A percentile compares a stretch with the other conserved stretches of the same genome.
Evolutionary conservation across 2,888 invertebrate species (phyloP).

Genomic region (Reticulitermes lucifugus): DNA sequence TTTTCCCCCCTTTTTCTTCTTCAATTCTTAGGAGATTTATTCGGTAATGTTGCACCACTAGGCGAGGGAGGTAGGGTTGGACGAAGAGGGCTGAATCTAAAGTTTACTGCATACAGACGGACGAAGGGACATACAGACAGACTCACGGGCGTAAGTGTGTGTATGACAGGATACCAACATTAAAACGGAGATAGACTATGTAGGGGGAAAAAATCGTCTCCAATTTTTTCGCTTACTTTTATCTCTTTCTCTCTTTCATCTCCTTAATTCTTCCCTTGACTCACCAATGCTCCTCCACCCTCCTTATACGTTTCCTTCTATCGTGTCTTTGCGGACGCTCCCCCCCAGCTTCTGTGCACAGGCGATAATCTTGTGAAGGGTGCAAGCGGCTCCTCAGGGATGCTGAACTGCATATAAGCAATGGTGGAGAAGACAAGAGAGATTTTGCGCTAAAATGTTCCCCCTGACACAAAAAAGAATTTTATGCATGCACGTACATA

Average conservation of each 20-base stretch:
- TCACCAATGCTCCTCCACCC: neutral
- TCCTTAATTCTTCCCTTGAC: conserved; percentile 36
- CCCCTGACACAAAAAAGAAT: conserved; percentile 1
- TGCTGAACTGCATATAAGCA: conserved; percentile 17
- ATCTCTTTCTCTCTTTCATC: conserved; percentile 5
- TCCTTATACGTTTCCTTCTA: conserved; percentile 17
- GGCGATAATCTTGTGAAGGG: conserved; percentile 28
- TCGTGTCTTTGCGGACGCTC: neutral
- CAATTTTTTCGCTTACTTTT: conserved; percentile 24
- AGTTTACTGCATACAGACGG: conserved; percentile 9
- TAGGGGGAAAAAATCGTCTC: conserved; percentile 23
- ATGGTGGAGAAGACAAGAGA: conserved; percentile 14
- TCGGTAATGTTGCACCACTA: conserved; percentile 34
- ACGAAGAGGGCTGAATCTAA: conserved; percentile 16
- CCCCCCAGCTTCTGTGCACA: conserved; percentile 16
- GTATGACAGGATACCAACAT: conserved; percentile 37
- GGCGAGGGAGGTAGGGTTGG: neutral
- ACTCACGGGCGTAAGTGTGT: neutral
- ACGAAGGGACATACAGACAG: neutral
- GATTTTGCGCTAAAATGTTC: conserved; percentile 11
- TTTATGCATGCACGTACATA: neutral
- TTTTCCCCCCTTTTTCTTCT: conserved; percentile 9
- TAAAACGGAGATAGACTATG: neutral
- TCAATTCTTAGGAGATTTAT: conserved; percentile 41
- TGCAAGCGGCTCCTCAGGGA: conserved; percentile 19